A percentile compares a stretch with the other conserved stretches of the same genome.
Evolutionary conservation across 64 coral and sea anemone genomes (phyloP).

Genomic region (Orbicella faveolata): DNA sequence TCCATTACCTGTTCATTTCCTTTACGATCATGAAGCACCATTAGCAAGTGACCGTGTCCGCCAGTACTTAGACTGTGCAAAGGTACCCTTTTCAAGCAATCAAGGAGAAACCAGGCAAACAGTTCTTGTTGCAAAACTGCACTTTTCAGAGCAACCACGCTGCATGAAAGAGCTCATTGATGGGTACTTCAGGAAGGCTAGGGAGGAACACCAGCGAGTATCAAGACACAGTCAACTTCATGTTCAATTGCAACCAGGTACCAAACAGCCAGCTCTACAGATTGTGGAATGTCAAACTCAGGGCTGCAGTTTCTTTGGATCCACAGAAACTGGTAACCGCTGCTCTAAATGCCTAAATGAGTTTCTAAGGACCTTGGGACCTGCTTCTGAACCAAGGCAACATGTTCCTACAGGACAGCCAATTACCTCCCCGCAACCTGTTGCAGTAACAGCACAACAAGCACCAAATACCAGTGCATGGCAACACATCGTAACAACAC

Average conservation of each 20-base stretch:
- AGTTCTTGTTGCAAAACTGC: constrained; percentile 63
- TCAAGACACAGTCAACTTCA: constrained; percentile 32
- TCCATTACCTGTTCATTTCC: constrained; percentile 81
- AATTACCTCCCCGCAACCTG: background rate
- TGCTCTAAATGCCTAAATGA: constrained; percentile 80
- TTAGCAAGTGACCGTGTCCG: constrained; percentile 63
- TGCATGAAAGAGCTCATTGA: constrained; percentile 52
- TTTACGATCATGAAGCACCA: constrained; percentile 71
- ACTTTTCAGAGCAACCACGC: constrained; percentile 29
- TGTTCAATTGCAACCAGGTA: background rate
- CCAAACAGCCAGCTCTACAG: constrained; percentile 17
- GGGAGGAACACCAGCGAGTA: constrained; percentile 32
- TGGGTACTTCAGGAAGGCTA: constrained; percentile 51
- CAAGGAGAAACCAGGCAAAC: background rate
- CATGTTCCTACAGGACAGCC: background rate
- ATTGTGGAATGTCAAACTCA: constrained; percentile 45
- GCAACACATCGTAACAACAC: background rate
- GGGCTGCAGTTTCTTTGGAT: constrained; percentile 68
- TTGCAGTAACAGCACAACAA: background rate
- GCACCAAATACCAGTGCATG: constrained; percentile 7
- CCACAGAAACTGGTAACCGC: constrained; percentile 56
- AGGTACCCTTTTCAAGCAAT: constrained; percentile 13
- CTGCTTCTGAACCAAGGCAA: background rate
- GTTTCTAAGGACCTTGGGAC: constrained; percentile 29
- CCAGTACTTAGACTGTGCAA: constrained; percentile 88